A percentile compares a stretch with the other conserved stretches of the same genome.
phyloP scores from a whole-genome alignment of 2,888 invertebrate genomes.

The Athalia rosae region DNA sequence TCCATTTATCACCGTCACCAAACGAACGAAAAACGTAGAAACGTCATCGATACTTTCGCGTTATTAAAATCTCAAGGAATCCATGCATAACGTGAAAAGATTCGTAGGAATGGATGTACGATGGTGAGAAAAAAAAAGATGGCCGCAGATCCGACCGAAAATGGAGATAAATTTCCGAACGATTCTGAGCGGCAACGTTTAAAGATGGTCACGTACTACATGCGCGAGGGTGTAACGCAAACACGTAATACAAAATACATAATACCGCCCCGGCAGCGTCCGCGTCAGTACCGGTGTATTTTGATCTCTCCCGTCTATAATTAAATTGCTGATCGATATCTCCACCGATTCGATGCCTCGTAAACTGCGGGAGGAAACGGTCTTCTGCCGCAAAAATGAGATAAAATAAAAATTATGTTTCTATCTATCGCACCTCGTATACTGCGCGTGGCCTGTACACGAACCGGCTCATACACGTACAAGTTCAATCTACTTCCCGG shows the following conservation, averaged over 20 bases:
- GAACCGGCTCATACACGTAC: not conserved
- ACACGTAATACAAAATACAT: slow-evolving; percentile 25
- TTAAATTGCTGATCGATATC: slow-evolving; percentile 44
- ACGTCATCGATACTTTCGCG: no score
- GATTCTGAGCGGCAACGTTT: not conserved
- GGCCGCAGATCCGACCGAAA: not conserved
- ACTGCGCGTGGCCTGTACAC: slow-evolving; percentile 3
- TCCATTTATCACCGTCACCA: no score
- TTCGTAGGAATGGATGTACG: no score
- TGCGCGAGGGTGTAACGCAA: not conserved
- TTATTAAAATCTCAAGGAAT: no score
- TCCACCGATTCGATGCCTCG: slow-evolving; percentile 34
- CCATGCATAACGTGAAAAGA: no score
- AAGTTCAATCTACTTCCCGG: slow-evolving; percentile 22
- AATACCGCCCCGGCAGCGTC: not conserved
- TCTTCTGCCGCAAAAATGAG: not conserved
- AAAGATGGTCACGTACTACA: slow-evolving; percentile 3
- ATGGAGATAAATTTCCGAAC: not conserved
- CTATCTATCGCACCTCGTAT: slow-evolving; percentile 11
- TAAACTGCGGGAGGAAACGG: slow-evolving; percentile 24
- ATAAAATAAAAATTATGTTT: not conserved
- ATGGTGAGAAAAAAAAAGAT: not conserved
- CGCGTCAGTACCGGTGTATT: not conserved
- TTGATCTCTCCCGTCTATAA: slow-evolving; percentile 39
- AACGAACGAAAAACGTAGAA: no score